Percentiles rank a stretch among this genome's conserved stretches.
These are phyloP conservation scores for Hemiprocne comata DNA, from an alignment of 2,113 vertebrate species.

Conservation along the genomic window DNA sequence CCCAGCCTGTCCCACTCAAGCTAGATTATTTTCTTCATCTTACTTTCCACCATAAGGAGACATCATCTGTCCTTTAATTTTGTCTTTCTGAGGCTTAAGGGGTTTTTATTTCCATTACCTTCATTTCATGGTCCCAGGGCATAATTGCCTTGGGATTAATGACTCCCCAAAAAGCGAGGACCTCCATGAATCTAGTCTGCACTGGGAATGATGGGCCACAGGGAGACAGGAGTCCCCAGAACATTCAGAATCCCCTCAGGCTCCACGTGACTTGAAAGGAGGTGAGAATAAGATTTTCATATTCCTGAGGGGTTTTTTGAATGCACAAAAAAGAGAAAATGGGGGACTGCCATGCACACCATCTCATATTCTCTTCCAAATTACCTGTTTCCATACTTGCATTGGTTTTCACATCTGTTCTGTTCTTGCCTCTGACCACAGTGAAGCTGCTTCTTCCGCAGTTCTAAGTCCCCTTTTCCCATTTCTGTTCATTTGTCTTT, in stretches of 20 bases:
- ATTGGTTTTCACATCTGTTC: rapidly evolving
- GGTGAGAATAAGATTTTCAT: neutral
- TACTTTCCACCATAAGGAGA: neutral
- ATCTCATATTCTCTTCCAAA: neutral
- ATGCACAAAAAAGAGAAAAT: neutral
- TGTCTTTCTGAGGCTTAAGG: neutral
- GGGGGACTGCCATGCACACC: neutral
- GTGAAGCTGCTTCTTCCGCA: neutral
- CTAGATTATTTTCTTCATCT: neutral
- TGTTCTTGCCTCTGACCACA: neutral
- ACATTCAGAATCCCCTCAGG: neutral
- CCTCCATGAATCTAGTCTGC: neutral
- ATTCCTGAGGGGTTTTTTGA: neutral
- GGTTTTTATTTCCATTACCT: neutral
- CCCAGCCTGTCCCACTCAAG: rapidly evolving
- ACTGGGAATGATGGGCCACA: neutral
- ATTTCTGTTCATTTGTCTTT: neutral
- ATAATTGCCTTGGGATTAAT: neutral
- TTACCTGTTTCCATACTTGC: neutral
- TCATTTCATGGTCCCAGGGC: neutral
- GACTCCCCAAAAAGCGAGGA: neutral
- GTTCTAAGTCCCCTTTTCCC: neutral
- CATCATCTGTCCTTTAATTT: neutral
- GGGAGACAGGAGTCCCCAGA: neutral
- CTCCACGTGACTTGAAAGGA: neutral